Conservation (phyloP, 1,140 invertebrate species). For the Pseudomyrmex flavicornis region DNA sequence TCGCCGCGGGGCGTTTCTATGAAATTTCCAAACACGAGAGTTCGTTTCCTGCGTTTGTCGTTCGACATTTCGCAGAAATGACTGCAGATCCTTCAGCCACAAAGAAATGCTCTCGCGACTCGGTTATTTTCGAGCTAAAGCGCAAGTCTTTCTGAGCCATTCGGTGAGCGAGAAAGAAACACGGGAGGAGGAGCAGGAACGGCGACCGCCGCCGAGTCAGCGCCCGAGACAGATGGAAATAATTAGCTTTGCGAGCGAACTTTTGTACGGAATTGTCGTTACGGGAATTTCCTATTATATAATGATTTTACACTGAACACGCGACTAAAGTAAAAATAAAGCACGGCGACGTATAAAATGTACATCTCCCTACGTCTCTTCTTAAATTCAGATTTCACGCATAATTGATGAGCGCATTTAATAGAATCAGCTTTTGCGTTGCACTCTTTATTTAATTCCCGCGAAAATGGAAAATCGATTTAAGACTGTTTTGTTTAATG, state of each 20-base stretch:
- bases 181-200: conserved; percentile 1
- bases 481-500: neutral
- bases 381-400: neutral
- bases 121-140: conserved; percentile 66
- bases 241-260: conserved; percentile 66
- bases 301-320: conserved; percentile 11
- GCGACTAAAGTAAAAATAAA: neutral
- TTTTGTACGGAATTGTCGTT: conserved; percentile 56
- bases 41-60: conserved; percentile 66
- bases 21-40: conserved; percentile 51
- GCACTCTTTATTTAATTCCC: neutral
- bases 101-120: conserved; percentile 21
- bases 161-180: conserved; percentile 29
- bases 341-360: neutral
- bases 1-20: conserved; percentile 13
- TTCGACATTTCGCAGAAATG: conserved; percentile 66
- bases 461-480: neutral
- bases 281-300: conserved; percentile 13
- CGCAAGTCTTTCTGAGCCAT: neutral
- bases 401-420: neutral
- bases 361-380: neutral
- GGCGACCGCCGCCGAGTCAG: conserved; percentile 11
- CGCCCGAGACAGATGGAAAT: conserved; percentile 58
- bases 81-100: conserved; percentile 26
- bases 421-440: too few relatives aligned